A percentile compares a stretch with the other conserved stretches of the same genome.
Conservation (phyloP, 2,888 invertebrate genomes). For the Brachyptera risi region DNA sequence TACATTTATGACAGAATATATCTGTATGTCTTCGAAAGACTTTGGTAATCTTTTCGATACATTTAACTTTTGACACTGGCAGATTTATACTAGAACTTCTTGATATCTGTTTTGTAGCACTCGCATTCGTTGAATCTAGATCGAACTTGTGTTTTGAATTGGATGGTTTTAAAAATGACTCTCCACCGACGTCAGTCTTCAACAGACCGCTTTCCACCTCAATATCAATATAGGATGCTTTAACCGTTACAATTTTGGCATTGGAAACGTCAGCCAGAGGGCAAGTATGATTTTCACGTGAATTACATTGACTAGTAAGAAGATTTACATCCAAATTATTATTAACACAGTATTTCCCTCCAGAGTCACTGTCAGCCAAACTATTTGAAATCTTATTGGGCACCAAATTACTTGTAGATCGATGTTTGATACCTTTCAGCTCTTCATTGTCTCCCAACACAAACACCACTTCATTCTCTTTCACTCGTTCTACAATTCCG, state of each 20-base stretch:
- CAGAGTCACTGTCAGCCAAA: not conserved
- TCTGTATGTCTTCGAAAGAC: not conserved
- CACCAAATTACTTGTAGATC: not conserved
- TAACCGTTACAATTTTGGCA: conserved; percentile 31
- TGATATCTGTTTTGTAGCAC: not conserved
- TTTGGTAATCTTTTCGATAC: not conserved
- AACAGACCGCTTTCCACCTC: conserved; percentile 30
- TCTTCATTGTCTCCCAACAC: conserved; percentile 68
- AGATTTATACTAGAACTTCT: not conserved
- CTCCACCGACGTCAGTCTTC: conserved; percentile 10
- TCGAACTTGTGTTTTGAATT: not conserved
- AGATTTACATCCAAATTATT: no score
- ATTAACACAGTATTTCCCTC: no score
- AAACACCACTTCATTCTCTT: conserved; percentile 64
- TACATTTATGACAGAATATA: not conserved
- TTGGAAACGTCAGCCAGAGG: not conserved
- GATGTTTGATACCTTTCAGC: conserved; percentile 39
- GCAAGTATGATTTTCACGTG: not conserved
- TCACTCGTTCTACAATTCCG: no score
- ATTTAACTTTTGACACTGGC: not conserved
- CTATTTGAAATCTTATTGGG: not conserved
- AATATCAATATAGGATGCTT: conserved; percentile 33
- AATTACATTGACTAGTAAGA: not conserved
- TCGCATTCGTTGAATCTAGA: not conserved
- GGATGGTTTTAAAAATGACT: not conserved